These are phyloP conservation scores for Lepilemur ruficaudatus DNA, from an alignment of 2,797 vertebrate genomes.

Conservation along the genomic window DNA sequence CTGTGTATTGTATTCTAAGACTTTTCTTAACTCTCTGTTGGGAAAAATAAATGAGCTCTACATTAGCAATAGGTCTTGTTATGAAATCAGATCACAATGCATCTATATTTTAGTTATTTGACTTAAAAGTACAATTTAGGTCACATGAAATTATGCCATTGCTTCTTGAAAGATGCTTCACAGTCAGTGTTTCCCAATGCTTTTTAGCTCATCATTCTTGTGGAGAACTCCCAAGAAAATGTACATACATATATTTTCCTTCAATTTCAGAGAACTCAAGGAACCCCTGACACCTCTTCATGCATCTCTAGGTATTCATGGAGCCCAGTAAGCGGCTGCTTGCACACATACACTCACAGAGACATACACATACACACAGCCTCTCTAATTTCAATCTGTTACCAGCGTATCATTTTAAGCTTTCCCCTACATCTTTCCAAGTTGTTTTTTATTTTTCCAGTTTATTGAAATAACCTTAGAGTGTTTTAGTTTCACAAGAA, in stretches of 20 bases:
- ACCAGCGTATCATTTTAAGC: not conserved
- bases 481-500: conserved; percentile 10
- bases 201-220: not conserved
- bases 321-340: not conserved
- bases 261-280: not conserved
- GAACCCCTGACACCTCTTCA: not conserved
- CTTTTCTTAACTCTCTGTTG: not conserved
- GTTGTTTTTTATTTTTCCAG: not conserved
- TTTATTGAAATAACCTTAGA: conserved; percentile 21
- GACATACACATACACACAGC: not conserved
- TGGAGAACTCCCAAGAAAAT: not conserved
- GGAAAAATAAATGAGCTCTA: not conserved
- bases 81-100: not conserved
- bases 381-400: not conserved
- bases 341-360: not conserved
- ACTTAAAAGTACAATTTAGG: not conserved
- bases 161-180: not conserved
- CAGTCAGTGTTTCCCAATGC: not conserved
- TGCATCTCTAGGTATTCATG: not conserved
- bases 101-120: not conserved
- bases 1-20: not conserved
- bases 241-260: not conserved
- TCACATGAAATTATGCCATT: not conserved
- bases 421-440: not conserved
- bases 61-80: not conserved